Evolutionary conservation across 2,797 vertebrate genomes (phyloP).

Genomic region (Falco berigora): DNA sequence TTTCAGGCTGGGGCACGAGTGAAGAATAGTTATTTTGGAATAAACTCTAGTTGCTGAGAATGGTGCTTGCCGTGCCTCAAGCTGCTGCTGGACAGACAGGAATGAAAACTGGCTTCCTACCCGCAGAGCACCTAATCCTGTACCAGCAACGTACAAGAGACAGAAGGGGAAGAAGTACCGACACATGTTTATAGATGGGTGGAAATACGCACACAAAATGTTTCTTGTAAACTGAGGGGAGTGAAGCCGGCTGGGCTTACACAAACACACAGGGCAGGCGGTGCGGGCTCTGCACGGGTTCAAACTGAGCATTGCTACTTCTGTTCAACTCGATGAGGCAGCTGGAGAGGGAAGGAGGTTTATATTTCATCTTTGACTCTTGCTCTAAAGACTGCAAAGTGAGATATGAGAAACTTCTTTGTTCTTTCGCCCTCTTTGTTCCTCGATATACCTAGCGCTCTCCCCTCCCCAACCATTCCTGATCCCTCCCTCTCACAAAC

Average conservation of each 20-base stretch:
- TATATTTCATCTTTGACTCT: not conserved
- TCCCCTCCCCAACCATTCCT: not conserved
- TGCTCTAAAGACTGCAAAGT: not conserved
- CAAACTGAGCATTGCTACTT: not conserved
- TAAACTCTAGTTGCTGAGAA: not conserved
- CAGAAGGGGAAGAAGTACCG: not conserved
- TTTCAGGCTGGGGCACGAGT: not conserved
- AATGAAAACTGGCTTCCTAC: not conserved
- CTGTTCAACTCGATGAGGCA: not conserved
- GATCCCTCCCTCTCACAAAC: not conserved
- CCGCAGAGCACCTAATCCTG: not conserved
- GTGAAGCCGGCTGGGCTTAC: rapidly evolving
- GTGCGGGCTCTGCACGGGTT: not conserved
- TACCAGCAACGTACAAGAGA: not conserved
- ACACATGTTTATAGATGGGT: not conserved
- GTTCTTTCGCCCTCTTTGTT: not conserved
- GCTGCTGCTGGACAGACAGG: not conserved
- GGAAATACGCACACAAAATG: not conserved
- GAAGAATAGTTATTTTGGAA: not conserved
- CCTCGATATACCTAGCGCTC: not conserved
- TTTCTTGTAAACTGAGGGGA: not conserved
- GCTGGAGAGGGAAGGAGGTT: not conserved
- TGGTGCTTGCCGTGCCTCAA: not conserved
- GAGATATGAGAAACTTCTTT: not conserved
- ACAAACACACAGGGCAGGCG: not conserved